Evolutionary conservation across 2,797 vertebrate genomes (phyloP).

Genomic region (Aulostomus chinensis): DNA sequence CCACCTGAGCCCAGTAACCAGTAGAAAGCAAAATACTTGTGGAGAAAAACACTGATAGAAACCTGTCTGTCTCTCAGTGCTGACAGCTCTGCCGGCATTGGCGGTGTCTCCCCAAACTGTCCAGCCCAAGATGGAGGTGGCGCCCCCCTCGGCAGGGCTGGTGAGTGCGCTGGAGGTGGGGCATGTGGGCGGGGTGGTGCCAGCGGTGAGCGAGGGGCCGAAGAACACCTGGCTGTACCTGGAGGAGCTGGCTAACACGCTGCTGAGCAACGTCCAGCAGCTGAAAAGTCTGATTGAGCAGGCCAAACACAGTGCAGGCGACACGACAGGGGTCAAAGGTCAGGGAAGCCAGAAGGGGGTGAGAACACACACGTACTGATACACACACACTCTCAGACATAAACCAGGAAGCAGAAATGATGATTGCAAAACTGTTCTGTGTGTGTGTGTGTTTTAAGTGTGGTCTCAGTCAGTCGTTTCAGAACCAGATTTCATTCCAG

Average conservation of each 20-base stretch:
- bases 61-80: constrained; percentile 73
- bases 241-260: constrained; percentile 91
- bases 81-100: constrained; percentile 89
- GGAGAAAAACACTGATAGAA: too few species aligned
- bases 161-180: constrained; percentile 56
- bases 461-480: constrained; percentile 68
- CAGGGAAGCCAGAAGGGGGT: constrained; percentile 86
- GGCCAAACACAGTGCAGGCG: constrained; percentile 82
- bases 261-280: constrained; percentile 91
- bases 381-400: too few species aligned
- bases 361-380: constrained; percentile 26
- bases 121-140: constrained; percentile 67
- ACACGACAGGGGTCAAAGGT: constrained; percentile 57
- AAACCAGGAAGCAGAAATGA: too few species aligned
- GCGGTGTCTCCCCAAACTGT: constrained; percentile 78
- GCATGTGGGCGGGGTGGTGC: constrained; percentile 44
- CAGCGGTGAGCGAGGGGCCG: constrained; percentile 75
- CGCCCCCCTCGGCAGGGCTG: constrained; percentile 39
- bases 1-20: too few species aligned
- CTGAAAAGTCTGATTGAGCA: constrained; percentile 92
- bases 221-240: constrained; percentile 92
- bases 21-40: too few species aligned
- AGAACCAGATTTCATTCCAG: constrained; percentile 84
- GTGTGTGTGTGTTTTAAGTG: constrained; percentile 32
- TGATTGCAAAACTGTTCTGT: too few species aligned